These are phyloP conservation scores for Empis stercorea DNA, from an alignment of 2,888 invertebrate species.

Conservation along the genomic window DNA sequence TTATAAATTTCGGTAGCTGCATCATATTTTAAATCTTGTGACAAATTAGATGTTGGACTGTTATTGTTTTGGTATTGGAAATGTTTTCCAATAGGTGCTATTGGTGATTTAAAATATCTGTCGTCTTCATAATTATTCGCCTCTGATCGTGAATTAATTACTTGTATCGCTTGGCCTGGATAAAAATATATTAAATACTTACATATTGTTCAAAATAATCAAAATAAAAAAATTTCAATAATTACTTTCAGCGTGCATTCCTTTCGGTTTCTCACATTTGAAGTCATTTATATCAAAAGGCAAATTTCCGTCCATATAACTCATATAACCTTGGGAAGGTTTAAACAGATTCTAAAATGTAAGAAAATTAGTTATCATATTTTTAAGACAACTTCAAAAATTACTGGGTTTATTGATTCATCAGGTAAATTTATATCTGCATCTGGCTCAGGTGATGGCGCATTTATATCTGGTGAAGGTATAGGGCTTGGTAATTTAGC, in stretches of 20 bases:
- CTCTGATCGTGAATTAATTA: slow-evolving; percentile 42
- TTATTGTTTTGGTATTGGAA: too few species aligned
- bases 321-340: slow-evolving; percentile 38
- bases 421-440: slow-evolving; percentile 65
- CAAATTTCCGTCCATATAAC: slow-evolving; percentile 50
- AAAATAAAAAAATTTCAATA: too few species aligned
- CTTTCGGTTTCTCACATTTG: slow-evolving; percentile 18
- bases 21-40: background rate
- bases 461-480: slow-evolving; percentile 46
- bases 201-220: too few species aligned
- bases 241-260: background rate
- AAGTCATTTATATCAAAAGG: slow-evolving; percentile 44
- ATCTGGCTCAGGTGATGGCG: slow-evolving; percentile 69
- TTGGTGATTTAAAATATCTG: too few species aligned
- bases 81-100: too few species aligned
- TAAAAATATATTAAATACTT: too few species aligned
- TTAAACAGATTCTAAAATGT: background rate
- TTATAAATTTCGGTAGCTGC: background rate
- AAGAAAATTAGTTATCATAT: background rate
- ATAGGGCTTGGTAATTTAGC: slow-evolving; percentile 55
- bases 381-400: background rate
- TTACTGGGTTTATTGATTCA: slow-evolving; percentile 21
- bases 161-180: slow-evolving; percentile 42
- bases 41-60: background rate
- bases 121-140: slow-evolving; percentile 30